Evolutionary conservation across 2,797 vertebrate species (phyloP).

Genomic region (Halcyon chelicuti): DNA sequence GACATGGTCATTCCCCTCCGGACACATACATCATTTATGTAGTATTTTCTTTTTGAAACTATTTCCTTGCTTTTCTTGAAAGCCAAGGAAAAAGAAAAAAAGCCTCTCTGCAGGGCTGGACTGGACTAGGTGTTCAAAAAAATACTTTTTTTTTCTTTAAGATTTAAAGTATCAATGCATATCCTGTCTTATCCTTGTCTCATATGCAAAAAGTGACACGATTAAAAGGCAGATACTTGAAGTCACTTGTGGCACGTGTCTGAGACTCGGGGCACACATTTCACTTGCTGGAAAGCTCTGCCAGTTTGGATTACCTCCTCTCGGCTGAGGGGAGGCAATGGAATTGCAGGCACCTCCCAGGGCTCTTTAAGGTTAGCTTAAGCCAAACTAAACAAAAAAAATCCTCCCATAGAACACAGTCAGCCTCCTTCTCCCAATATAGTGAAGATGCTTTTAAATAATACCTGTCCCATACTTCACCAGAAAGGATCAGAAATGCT

Average conservation of each 20-base stretch:
- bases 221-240: neutral
- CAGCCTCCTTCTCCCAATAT: neutral
- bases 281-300: neutral
- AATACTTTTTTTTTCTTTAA: neutral
- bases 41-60: neutral
- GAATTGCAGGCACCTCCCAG: neutral
- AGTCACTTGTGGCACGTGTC: neutral
- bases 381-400: neutral
- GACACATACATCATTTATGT: neutral
- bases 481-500: neutral
- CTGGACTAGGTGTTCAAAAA: neutral
- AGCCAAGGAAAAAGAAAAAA: neutral
- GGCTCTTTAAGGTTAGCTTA: neutral
- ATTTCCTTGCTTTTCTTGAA: slow-evolving; percentile 1
- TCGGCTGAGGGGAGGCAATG: neutral
- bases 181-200: neutral
- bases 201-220: neutral
- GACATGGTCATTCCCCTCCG: neutral
- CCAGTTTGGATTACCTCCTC: neutral
- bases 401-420: neutral
- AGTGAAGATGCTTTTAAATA: neutral
- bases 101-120: neutral
- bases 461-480: neutral
- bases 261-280: neutral
- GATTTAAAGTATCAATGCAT: neutral